These are phyloP conservation scores for Microhierax caerulescens DNA, from an alignment of 2,797 vertebrate species.

Conservation along the genomic window DNA sequence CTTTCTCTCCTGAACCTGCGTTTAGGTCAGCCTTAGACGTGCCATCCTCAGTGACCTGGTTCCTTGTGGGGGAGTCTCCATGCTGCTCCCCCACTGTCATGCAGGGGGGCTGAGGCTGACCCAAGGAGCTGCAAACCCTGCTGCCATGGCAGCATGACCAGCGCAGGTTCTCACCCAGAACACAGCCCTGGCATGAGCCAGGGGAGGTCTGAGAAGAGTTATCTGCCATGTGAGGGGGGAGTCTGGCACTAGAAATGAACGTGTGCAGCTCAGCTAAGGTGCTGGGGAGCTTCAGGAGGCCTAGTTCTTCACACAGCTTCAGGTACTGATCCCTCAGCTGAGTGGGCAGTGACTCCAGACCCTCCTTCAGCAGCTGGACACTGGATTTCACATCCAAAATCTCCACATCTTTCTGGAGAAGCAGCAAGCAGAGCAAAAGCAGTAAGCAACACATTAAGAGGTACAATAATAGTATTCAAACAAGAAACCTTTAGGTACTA, in stretches of 20 bases:
- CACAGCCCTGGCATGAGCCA: neutral
- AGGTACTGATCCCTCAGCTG: constrained; percentile 68
- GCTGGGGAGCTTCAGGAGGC: constrained; percentile 25
- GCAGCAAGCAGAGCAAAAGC: constrained; percentile 12
- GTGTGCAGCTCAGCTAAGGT: constrained; percentile 63
- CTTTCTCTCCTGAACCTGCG: neutral
- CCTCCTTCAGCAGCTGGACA: constrained; percentile 59
- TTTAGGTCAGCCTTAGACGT: neutral
- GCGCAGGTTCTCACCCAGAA: neutral
- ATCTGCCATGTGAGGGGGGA: neutral
- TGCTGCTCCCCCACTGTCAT: neutral
- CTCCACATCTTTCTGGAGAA: constrained; percentile 72
- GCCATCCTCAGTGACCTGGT: neutral
- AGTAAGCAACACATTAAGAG: neutral
- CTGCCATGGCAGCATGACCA: neutral
- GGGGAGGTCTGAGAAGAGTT: constrained; percentile 73
- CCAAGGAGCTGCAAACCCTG: neutral
- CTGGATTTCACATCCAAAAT: constrained; percentile 72
- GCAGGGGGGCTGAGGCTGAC: neutral
- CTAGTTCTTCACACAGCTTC: constrained; percentile 61
- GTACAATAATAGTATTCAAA: neutral
- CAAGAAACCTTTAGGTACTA: neutral
- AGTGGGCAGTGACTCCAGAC: constrained; percentile 64
- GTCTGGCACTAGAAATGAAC: neutral
- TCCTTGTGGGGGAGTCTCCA: accelerated